Evolutionary conservation across 1,140 invertebrate species (phyloP).

Genomic region (Telenomus remus): DNA sequence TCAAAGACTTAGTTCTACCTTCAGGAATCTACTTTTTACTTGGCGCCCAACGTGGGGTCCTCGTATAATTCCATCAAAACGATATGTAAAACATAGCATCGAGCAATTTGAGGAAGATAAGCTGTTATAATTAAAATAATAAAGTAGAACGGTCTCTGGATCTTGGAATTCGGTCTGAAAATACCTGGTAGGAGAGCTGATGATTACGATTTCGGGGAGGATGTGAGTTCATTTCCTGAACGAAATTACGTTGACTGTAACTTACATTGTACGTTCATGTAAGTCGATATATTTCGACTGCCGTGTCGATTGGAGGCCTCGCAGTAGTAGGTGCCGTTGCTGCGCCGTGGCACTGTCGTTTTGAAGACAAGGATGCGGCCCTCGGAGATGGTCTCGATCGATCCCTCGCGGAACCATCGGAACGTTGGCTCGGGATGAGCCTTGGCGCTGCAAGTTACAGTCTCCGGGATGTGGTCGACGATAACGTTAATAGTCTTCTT

Average conservation of each 20-base stretch:
- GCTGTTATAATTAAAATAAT: too few relatives aligned
- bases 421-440: conserved; percentile 83
- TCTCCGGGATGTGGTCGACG: conserved; percentile 84
- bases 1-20: too few relatives aligned
- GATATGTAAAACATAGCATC: too few relatives aligned
- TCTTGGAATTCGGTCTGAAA: too few relatives aligned
- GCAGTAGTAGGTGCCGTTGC: conserved; percentile 84
- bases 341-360: conserved; percentile 77
- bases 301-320: conserved; percentile 87
- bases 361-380: conserved; percentile 78
- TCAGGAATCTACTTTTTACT: too few relatives aligned
- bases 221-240: conserved; percentile 17
- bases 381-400: conserved; percentile 74
- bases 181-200: too few relatives aligned
- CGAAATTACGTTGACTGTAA: conserved; percentile 58
- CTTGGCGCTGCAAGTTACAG: conserved; percentile 85
- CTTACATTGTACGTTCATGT: conserved; percentile 89
- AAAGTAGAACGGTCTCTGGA: too few relatives aligned
- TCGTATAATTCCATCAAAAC: too few relatives aligned
- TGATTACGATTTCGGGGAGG: background rate
- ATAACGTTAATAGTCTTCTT: conserved; percentile 83
- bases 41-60: too few relatives aligned
- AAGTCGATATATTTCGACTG: conserved; percentile 78
- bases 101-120: too few relatives aligned
- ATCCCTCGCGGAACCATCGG: conserved; percentile 79